Conservation (phyloP, 2,113 vertebrate genomes). For the Erythrocercus mccallii region DNA sequence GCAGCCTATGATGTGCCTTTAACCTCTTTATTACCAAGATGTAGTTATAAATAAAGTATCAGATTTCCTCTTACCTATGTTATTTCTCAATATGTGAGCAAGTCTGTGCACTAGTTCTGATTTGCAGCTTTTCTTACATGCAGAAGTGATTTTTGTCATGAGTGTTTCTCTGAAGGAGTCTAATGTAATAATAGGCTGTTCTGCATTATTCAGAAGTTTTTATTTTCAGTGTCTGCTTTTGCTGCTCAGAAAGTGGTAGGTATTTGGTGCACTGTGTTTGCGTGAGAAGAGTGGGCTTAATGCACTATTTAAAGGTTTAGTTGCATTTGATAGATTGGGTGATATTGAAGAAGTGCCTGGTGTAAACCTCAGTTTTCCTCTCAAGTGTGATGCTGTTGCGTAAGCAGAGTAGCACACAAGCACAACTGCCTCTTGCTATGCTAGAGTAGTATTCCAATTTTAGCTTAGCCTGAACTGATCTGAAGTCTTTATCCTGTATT, state of each 20-base stretch:
- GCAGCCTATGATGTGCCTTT: not conserved
- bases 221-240: constrained; percentile 16
- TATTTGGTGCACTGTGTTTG: not conserved
- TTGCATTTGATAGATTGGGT: not conserved
- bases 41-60: not conserved
- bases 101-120: not conserved
- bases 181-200: not conserved
- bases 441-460: not conserved
- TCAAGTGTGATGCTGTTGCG: not conserved
- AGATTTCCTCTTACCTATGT: constrained; percentile 23
- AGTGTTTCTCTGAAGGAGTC: not conserved
- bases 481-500: not conserved
- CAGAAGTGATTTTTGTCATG: constrained; percentile 7
- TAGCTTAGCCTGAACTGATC: not conserved
- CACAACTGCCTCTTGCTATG: not conserved
- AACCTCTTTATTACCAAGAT: constrained; percentile 19
- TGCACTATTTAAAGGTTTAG: not conserved
- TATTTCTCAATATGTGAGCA: not conserved
- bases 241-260: not conserved
- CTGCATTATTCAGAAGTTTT: not conserved
- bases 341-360: not conserved
- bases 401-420: not conserved
- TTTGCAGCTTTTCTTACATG: not conserved
- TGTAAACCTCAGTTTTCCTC: not conserved
- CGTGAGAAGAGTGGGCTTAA: not conserved